phyloP scores from a whole-genome alignment of 2,888 invertebrate species.

The Apoda limacodes region DNA sequence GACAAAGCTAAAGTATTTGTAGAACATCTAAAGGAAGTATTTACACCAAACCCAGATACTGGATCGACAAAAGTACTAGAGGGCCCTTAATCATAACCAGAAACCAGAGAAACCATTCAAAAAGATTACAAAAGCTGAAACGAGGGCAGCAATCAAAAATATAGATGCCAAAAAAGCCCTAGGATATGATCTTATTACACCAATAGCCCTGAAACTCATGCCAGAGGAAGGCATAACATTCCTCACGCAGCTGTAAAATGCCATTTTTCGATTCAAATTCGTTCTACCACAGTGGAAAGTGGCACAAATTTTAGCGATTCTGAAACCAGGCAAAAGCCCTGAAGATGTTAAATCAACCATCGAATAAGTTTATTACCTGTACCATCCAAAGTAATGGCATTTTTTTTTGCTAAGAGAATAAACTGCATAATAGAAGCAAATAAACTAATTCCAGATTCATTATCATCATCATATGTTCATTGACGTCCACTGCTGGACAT shows the following conservation, averaged over 20 bases:
- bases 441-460: slow-evolving; percentile 3
- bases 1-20: no score
- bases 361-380: slow-evolving; percentile 8
- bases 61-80: no score
- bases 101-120: no score
- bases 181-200: slow-evolving; percentile 8
- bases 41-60: no score
- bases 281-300: slow-evolving; percentile 16
- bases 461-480: no score
- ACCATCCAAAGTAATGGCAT: slow-evolving; percentile 5
- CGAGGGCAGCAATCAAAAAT: no score
- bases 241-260: slow-evolving; percentile 11
- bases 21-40: no score
- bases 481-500: no score
- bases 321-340: slow-evolving; percentile 12
- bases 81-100: no score
- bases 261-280: slow-evolving; percentile 4
- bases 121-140: no score
- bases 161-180: slow-evolving; percentile 12
- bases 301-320: slow-evolving; percentile 11
- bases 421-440: background rate
- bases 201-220: slow-evolving; percentile 4
- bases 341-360: slow-evolving; percentile 7
- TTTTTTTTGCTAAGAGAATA: slow-evolving; percentile 1
- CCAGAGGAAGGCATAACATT: slow-evolving; percentile 3